Conservation (phyloP, 2,888 invertebrate genomes). For the Conchocele bisecta region DNA sequence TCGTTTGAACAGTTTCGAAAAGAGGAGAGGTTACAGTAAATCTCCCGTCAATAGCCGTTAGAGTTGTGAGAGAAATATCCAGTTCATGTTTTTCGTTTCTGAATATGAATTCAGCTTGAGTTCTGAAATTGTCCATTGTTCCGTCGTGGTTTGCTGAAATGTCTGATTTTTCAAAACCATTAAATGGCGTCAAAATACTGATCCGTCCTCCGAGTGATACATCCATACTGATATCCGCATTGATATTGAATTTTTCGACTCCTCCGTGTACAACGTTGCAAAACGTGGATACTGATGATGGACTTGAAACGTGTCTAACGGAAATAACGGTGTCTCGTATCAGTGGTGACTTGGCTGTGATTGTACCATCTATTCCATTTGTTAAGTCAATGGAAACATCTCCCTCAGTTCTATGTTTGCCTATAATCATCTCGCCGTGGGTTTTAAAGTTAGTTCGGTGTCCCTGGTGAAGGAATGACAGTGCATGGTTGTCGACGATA, state of each 20-base stretch:
- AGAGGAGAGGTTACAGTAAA: conserved; percentile 47
- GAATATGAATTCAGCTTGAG: conserved; percentile 33
- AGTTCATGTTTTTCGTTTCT: conserved; percentile 31
- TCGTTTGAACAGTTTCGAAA: conserved; percentile 23
- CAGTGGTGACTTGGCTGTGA: conserved; percentile 14
- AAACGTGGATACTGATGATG: conserved; percentile 9
- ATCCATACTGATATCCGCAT: conserved; percentile 32
- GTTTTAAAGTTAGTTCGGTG: conserved; percentile 13
- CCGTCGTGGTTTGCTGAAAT: conserved; percentile 43
- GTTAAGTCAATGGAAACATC: conserved; percentile 21
- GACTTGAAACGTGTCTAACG: conserved; percentile 8
- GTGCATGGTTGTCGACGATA: conserved; percentile 18
- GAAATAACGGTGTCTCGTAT: conserved; percentile 21
- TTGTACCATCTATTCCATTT: conserved; percentile 20
- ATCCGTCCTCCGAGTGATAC: conserved; percentile 10
- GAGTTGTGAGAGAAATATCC: conserved; percentile 43
- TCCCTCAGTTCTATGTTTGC: conserved; percentile 2
- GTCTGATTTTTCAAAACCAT: conserved; percentile 33
- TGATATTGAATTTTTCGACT: conserved; percentile 23
- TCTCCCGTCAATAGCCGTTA: conserved; percentile 30
- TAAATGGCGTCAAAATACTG: conserved; percentile 45
- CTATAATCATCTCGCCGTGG: conserved; percentile 20
- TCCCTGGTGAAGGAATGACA: conserved; percentile 21
- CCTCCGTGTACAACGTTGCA: conserved; percentile 20
- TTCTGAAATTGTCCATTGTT: conserved; percentile 40